These are phyloP conservation scores for Lycocerus yunnanus DNA, from an alignment of 2,888 invertebrate genomes.

Conservation along the genomic window DNA sequence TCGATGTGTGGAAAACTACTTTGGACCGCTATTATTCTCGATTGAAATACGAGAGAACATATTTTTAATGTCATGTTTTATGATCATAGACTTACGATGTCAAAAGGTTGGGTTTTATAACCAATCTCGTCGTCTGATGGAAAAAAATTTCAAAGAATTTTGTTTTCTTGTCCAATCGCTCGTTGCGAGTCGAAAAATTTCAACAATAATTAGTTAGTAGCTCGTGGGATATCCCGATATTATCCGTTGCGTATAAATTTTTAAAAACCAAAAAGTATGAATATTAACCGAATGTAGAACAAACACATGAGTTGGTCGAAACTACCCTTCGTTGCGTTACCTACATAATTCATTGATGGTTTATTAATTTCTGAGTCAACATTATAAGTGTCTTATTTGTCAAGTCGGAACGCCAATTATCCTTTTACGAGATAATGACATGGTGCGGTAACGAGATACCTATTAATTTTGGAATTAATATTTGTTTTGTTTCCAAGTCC, in stretches of 20 bases:
- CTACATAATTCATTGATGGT: slow-evolving; percentile 39
- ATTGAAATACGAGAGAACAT: slow-evolving; percentile 51
- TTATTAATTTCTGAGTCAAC: slow-evolving; percentile 35
- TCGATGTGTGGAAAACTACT: neutral
- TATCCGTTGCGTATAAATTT: neutral
- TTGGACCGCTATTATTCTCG: slow-evolving; percentile 40
- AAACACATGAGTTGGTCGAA: neutral
- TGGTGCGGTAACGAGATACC: slow-evolving; percentile 2
- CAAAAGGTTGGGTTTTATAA: slow-evolving; percentile 52
- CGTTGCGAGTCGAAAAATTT: neutral
- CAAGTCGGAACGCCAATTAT: slow-evolving; percentile 27
- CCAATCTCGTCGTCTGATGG: slow-evolving; percentile 42
- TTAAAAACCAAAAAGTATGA: neutral
- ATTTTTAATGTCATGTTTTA: slow-evolving; percentile 54
- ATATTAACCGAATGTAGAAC: slow-evolving; percentile 10
- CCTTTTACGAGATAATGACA: slow-evolving; percentile 25
- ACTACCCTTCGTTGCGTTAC: slow-evolving; percentile 21
- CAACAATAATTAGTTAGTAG: neutral
- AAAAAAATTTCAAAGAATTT: slow-evolving; percentile 15
- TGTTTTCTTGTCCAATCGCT: neutral
- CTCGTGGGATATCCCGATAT: too few relatives aligned
- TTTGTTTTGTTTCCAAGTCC: neutral
- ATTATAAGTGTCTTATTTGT: slow-evolving; percentile 35
- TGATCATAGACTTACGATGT: slow-evolving; percentile 50
- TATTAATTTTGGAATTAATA: neutral